These are phyloP conservation scores for Oreonectes daqikongensis DNA, from an alignment of 2,797 vertebrate species.

Conservation along the genomic window DNA sequence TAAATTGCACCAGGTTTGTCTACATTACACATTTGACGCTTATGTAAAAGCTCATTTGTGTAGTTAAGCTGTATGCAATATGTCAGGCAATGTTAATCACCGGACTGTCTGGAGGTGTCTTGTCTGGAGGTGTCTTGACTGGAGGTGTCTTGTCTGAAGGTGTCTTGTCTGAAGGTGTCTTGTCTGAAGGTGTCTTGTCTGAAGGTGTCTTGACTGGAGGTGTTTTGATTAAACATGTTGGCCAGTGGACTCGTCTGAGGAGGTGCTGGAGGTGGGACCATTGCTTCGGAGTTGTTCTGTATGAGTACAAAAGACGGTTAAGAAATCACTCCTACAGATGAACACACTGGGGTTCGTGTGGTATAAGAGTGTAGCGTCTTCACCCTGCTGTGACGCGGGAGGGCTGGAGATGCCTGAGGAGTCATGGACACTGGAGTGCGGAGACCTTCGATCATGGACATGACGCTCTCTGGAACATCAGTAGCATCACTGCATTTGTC, in stretches of 20 bases:
- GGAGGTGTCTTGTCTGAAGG: too few relatives aligned
- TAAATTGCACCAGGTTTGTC: too few relatives aligned
- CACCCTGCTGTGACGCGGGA: constrained; percentile 84
- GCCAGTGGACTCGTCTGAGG: constrained; percentile 85
- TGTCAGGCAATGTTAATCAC: constrained; percentile 15
- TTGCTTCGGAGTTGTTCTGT: constrained; percentile 65
- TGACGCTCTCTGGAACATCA: constrained; percentile 85
- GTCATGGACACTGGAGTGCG: constrained; percentile 80
- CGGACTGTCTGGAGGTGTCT: too few relatives aligned
- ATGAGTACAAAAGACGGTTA: background rate
- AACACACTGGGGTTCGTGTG: background rate
- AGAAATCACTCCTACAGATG: background rate
- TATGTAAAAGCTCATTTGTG: too few relatives aligned
- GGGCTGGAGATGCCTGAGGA: constrained; percentile 87
- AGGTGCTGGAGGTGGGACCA: constrained; percentile 67
- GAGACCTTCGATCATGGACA: constrained; percentile 89
- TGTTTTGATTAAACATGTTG: constrained; percentile 85
- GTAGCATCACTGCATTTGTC: constrained; percentile 89
- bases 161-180: too few relatives aligned
- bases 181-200: too few relatives aligned
- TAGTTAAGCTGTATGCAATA: too few relatives aligned
- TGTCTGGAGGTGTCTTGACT: too few relatives aligned
- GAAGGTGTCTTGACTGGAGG: too few relatives aligned
- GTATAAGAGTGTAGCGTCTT: constrained; percentile 13
- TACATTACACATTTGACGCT: background rate